Conservation (phyloP, 2,797 vertebrate genomes). For the Tokudaia muenninki region DNA sequence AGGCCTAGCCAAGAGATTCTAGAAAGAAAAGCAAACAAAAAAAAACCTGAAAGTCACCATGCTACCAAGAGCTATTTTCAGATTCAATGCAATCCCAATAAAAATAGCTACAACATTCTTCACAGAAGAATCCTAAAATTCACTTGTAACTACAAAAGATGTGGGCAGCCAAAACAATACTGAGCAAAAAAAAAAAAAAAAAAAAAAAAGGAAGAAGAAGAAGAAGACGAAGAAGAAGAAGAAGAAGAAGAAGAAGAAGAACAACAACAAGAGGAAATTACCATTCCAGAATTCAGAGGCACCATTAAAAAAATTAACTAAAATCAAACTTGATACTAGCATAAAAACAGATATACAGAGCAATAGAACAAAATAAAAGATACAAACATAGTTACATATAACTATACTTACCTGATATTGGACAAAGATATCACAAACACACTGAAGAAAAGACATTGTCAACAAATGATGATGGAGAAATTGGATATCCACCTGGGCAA, state of each 20-base stretch:
- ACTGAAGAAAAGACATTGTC: not conserved
- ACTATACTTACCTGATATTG: not conserved
- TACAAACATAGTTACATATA: not conserved
- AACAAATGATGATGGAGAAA: not conserved
- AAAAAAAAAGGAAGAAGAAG: too few relatives aligned
- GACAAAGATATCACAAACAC: not conserved
- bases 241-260: too few relatives aligned
- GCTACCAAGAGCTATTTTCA: not conserved
- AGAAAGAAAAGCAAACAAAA: not conserved
- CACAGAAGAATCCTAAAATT: not conserved
- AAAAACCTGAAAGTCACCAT: not conserved
- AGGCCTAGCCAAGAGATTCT: not conserved
- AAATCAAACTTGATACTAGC: not conserved
- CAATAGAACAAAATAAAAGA: not conserved
- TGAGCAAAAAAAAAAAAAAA: not conserved
- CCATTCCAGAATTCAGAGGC: not conserved
- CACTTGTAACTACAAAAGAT: not conserved
- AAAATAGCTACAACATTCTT: not conserved
- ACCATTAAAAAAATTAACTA: not conserved
- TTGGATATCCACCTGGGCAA: not conserved
- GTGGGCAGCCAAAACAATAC: not conserved
- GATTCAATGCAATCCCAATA: not conserved
- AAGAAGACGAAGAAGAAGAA: too few relatives aligned
- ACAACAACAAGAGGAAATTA: not conserved
- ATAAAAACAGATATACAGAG: not conserved